Conservation (phyloP, 2,113 vertebrate species). For the Meleagris gallopavo region DNA sequence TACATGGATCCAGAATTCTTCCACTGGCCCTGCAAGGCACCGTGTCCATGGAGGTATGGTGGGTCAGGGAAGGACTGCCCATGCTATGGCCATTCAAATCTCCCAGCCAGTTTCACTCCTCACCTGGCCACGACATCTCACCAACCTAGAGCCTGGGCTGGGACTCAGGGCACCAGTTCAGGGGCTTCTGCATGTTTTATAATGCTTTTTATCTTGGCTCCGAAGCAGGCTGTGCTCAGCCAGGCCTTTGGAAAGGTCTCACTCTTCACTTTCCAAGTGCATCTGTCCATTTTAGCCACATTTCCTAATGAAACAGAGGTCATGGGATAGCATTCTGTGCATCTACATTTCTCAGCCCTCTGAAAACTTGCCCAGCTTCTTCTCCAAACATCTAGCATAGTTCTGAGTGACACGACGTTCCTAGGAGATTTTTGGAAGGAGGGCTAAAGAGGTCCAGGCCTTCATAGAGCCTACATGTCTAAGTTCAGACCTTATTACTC, state of each 20-base stretch:
- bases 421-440: not conserved
- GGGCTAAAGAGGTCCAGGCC: not conserved
- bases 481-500: not conserved
- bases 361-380: not conserved
- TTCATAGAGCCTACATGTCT: not conserved
- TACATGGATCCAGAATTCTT: not conserved
- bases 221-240: not conserved
- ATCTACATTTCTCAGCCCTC: not conserved
- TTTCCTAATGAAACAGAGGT: not conserved
- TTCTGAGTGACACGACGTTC: not conserved
- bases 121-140: not conserved
- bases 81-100: not conserved
- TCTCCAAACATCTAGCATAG: not conserved
- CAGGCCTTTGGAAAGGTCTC: conserved; percentile 3
- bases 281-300: not conserved
- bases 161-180: not conserved
- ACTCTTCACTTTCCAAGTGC: not conserved
- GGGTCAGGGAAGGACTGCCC: not conserved
- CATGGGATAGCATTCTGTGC: not conserved
- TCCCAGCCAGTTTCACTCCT: not conserved
- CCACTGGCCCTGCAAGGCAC: not conserved
- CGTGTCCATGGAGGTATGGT: fast-evolving
- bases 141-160: not conserved
- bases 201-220: not conserved
- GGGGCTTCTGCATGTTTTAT: not conserved